phyloP scores from a whole-genome alignment of 2,113 vertebrate species.

The Nothobranchius furzeri region DNA sequence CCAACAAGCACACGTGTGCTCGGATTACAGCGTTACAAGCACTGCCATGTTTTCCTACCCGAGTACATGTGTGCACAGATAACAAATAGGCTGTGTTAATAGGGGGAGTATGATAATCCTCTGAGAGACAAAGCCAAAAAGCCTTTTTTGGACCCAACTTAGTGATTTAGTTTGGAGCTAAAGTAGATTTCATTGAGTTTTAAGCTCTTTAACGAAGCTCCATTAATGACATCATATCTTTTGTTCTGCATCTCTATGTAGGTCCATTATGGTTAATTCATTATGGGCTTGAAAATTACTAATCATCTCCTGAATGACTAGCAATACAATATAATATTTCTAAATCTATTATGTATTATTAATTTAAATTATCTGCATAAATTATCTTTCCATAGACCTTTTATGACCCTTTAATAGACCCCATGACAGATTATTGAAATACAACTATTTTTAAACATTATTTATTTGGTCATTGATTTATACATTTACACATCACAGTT shows the following conservation, averaged over 20 bases:
- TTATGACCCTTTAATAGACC: too few relatives aligned
- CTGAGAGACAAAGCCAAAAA: constrained; percentile 10
- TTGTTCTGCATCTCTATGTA: neutral
- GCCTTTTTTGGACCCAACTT: neutral
- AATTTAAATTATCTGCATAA: too few relatives aligned
- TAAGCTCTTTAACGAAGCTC: neutral
- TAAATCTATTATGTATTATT: too few relatives aligned
- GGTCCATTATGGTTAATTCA: neutral
- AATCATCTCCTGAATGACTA: too few relatives aligned
- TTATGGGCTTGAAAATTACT: neutral
- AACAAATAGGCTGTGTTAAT: constrained; percentile 5
- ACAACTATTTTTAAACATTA: too few relatives aligned
- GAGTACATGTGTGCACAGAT: constrained; percentile 9
- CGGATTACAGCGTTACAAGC: constrained; percentile 39
- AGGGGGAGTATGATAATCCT: constrained; percentile 5
- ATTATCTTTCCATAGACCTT: too few relatives aligned
- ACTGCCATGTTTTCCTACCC: constrained; percentile 32
- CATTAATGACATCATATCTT: neutral
- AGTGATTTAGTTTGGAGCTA: neutral
- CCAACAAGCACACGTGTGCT: constrained; percentile 44
- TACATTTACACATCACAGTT: too few relatives aligned
- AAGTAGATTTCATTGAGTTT: neutral
- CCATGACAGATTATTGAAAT: too few relatives aligned
- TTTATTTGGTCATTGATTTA: too few relatives aligned
- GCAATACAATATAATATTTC: too few relatives aligned